A percentile compares a stretch with the other conserved stretches of the same genome.
These are phyloP conservation scores for Ascidia mentula DNA, from an alignment of 23 tunicate genomes.

Conservation along the genomic window DNA sequence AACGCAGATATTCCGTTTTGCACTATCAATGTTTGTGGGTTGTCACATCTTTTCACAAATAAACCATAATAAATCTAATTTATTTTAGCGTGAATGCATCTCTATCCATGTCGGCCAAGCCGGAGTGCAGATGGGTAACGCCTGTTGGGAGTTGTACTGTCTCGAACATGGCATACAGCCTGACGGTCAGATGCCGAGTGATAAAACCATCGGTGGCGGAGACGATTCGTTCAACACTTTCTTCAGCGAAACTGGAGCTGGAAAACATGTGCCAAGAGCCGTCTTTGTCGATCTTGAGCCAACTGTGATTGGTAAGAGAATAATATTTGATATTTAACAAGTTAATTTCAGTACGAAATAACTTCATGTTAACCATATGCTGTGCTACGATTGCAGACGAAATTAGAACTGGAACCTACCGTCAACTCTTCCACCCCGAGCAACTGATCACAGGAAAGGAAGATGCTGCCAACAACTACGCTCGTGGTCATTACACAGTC, in stretches of 20 bases:
- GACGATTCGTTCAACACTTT: constrained; percentile 67
- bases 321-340: too few relatives aligned
- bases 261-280: constrained; percentile 66
- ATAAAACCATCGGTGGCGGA: constrained; percentile 25
- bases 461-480: constrained; percentile 88
- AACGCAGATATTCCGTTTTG: too few relatives aligned
- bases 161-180: constrained; percentile 55
- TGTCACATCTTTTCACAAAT: too few relatives aligned
- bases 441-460: constrained; percentile 78
- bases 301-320: constrained; percentile 35
- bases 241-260: constrained; percentile 55
- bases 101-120: constrained; percentile 22
- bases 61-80: neutral
- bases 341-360: too few relatives aligned
- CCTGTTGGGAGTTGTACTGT: constrained; percentile 40
- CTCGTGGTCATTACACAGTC: constrained; percentile 72
- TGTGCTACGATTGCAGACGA: constrained; percentile 18
- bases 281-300: constrained; percentile 51
- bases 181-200: constrained; percentile 43
- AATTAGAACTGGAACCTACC: constrained; percentile 56
- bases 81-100: constrained; percentile 5
- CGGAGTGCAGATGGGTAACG: constrained; percentile 20
- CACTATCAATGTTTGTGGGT: too few relatives aligned
- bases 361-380: too few relatives aligned
- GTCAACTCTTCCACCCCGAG: constrained; percentile 75